A percentile compares a stretch with the other conserved stretches of the same genome.
Conservation (phyloP, 2,797 vertebrate genomes). For the Ataeniobius toweri region DNA sequence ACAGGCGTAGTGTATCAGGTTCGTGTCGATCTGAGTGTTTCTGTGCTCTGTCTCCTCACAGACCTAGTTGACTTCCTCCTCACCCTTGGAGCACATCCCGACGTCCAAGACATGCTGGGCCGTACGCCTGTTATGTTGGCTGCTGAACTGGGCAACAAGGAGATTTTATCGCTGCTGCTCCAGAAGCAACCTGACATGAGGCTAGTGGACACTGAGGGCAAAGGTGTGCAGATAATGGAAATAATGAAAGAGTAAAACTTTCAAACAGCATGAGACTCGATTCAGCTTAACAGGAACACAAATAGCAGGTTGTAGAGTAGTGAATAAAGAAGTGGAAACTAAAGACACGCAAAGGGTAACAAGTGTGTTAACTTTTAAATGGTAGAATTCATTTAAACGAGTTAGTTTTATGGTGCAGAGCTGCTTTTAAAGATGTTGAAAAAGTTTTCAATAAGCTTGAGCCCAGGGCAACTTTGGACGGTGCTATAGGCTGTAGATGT, state of each 20-base stretch:
- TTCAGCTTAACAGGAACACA: background rate
- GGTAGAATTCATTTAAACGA: background rate
- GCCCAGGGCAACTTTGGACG: background rate
- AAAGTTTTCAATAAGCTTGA: background rate
- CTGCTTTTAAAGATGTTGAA: background rate
- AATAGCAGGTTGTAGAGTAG: background rate
- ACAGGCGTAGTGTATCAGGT: background rate
- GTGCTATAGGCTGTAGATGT: background rate
- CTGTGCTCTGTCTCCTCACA: conserved; percentile 6
- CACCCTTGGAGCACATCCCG: conserved; percentile 80
- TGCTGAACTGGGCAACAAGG: conserved; percentile 86
- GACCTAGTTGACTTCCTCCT: conserved; percentile 88
- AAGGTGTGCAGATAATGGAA: conserved; percentile 78
- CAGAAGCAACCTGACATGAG: conserved; percentile 83
- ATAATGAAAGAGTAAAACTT: background rate
- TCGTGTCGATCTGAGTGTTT: background rate
- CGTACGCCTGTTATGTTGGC: conserved; percentile 87
- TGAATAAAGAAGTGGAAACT: background rate
- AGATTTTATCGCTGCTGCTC: conserved; percentile 79
- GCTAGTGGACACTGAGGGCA: conserved; percentile 85
- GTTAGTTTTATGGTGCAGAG: background rate
- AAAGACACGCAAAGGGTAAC: background rate
- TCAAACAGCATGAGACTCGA: background rate
- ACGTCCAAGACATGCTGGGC: conserved; percentile 85
- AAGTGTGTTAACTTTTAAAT: background rate